Evolutionary conservation across 2,113 vertebrate species (phyloP).

Genomic region (Chloroceryle aenea): DNA sequence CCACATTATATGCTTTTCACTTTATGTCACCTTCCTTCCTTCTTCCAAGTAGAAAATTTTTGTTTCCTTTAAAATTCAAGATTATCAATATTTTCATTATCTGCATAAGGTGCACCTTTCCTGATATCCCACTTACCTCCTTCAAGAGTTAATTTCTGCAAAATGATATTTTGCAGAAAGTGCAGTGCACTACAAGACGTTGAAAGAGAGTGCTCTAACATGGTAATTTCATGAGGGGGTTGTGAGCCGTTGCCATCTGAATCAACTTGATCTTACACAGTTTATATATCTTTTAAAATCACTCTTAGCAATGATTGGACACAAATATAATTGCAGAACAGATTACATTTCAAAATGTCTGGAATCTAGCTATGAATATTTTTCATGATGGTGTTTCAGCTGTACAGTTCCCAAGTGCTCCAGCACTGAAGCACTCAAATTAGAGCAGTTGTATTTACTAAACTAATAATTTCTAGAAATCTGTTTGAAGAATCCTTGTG

Average conservation of each 20-base stretch:
- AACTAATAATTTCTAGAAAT: not conserved
- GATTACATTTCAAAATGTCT: not conserved
- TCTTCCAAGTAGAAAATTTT: not conserved
- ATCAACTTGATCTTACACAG: not conserved
- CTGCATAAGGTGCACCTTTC: not conserved
- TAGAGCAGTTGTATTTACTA: not conserved
- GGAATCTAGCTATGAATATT: slow-evolving; percentile 3
- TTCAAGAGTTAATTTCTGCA: not conserved
- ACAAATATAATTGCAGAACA: slow-evolving; percentile 10
- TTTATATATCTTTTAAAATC: not conserved
- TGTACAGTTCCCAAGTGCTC: slow-evolving; percentile 10
- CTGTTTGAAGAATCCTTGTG: not conserved
- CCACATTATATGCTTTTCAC: not conserved
- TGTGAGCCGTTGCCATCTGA: not conserved
- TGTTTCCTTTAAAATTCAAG: not conserved
- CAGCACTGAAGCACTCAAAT: not conserved
- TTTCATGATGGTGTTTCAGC: not conserved
- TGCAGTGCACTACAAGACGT: not conserved
- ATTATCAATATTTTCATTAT: not conserved
- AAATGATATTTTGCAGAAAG: not conserved
- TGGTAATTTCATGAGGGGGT: not conserved
- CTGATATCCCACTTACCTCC: not conserved
- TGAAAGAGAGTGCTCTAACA: not conserved
- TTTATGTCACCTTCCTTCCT: not conserved
- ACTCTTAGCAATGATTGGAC: slow-evolving; percentile 6